These are phyloP conservation scores for Phthorimaea operculella DNA, from an alignment of 1,140 invertebrate species.

Conservation along the genomic window DNA sequence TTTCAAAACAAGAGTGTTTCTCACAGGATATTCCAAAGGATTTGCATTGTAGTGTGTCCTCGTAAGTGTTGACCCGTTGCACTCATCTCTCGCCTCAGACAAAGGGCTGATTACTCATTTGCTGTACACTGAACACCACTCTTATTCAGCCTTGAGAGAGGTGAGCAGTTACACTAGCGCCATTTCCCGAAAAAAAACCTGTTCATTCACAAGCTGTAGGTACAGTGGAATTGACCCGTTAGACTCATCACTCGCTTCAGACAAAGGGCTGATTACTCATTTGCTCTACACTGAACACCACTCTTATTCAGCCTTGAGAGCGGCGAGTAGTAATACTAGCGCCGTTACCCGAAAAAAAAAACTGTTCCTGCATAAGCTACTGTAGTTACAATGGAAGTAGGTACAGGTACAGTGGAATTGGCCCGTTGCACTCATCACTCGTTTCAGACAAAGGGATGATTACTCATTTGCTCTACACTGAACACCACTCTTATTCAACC, in stretches of 20 bases:
- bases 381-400: no score
- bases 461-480: constrained; percentile 31
- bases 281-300: constrained; percentile 30
- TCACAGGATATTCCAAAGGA: no score
- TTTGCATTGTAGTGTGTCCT: not conserved
- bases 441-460: constrained; percentile 30
- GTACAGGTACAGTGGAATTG: no score
- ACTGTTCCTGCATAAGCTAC: no score
- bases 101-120: constrained; percentile 34
- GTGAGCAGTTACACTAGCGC: no score
- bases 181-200: no score
- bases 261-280: constrained; percentile 35
- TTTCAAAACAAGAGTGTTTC: no score
- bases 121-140: constrained; percentile 31
- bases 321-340: no score
- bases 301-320: constrained; percentile 32
- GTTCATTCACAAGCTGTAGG: no score
- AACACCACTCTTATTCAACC: constrained; percentile 34
- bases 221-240: no score
- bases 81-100: constrained; percentile 13
- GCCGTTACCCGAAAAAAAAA: no score
- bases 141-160: constrained; percentile 31
- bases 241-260: constrained; percentile 8
- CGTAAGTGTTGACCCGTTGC: not conserved
- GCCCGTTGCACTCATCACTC: not conserved